Base-by-base conservation (phyloP, 2,113 vertebrate species). In the Leptobrachium leishanense region DNA sequence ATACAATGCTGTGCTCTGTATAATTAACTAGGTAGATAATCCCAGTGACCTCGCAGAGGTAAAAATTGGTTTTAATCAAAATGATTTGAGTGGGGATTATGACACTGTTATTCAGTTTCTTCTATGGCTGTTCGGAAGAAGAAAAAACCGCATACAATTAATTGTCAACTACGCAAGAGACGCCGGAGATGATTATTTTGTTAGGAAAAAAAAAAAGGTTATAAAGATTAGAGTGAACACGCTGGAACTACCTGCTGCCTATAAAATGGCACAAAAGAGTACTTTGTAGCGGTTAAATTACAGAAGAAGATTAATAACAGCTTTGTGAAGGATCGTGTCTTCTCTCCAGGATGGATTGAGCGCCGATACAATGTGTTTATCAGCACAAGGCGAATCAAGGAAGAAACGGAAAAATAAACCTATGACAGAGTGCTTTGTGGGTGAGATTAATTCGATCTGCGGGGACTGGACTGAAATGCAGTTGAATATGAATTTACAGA, bases 1-100 rank as follows among this genome's bases (percentile, higher is more conserved):
- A 41, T 43, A 68, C 43, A 74, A 74, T 31, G 20, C 53, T 67
- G 3, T 3, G 31, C 62, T 39, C 64, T 68, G 13, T 50, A 68
- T 80, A 80, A 80, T 80, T 80, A 80, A 71, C 64, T 74, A 31
- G 72, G 73, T 62, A 68, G 72, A 80, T 80, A 80, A 80, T 80
- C 71, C 72, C 73, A 12, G 55, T 80, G 78, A 74, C 78, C 71
- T 68, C 64, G n/a, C 73, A 74, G 71, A 74, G 64, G 66, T 55
- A 68, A 43, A 55, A 80, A 80, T 66, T 74, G 55, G 63, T 74
- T 74, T 80, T 80, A 80, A 80, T 80, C 77, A 80, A 54, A 73
- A 59, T 62, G 78, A 80, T 71, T 80, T 55, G 66, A 80, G 78
- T 80, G 65, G 43, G 64, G 78, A 80, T 74, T 68, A 80, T 80